These are phyloP conservation scores for Nesogale talazaci DNA, from an alignment of 2,113 vertebrate species.

Conservation along the genomic window DNA sequence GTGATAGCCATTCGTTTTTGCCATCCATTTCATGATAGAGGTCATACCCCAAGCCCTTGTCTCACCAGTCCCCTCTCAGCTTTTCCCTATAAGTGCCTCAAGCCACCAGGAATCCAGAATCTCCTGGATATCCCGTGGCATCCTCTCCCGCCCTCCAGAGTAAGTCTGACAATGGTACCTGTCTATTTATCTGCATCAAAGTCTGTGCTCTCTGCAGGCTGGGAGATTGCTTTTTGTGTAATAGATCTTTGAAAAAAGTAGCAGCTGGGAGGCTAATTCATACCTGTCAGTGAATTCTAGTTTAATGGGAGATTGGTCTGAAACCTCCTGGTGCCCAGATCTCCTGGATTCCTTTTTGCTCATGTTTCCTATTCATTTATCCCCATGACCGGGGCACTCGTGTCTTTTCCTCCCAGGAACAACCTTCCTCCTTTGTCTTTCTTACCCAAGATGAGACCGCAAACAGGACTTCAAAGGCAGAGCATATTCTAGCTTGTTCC, in stretches of 20 bases:
- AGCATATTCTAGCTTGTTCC: neutral
- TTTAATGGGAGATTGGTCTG: constrained; percentile 44
- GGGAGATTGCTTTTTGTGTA: constrained; percentile 61
- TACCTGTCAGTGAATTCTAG: constrained; percentile 53
- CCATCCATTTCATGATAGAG: neutral
- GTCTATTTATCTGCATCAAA: constrained; percentile 62
- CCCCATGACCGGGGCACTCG: neutral
- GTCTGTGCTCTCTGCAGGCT: constrained; percentile 47
- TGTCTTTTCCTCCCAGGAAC: constrained; percentile 4
- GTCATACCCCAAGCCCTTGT: neutral
- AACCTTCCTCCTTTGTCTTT: constrained; percentile 13
- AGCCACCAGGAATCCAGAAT: neutral
- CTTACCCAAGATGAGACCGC: neutral
- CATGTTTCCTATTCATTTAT: constrained; percentile 26
- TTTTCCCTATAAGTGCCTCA: neutral
- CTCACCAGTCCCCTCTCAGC: neutral
- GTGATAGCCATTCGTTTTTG: neutral
- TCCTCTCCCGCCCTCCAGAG: neutral
- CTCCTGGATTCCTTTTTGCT: constrained; percentile 38
- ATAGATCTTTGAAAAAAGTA: constrained; percentile 69
- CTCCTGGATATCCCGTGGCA: neutral
- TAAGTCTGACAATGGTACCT: neutral
- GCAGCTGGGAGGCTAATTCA: constrained; percentile 76
- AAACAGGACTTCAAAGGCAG: constrained; percentile 49
- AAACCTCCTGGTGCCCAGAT: constrained; percentile 15